A percentile compares a stretch with the other conserved stretches of the same genome.
Conservation (phyloP, 2,888 invertebrate genomes). For the Spisula subtruncata region DNA sequence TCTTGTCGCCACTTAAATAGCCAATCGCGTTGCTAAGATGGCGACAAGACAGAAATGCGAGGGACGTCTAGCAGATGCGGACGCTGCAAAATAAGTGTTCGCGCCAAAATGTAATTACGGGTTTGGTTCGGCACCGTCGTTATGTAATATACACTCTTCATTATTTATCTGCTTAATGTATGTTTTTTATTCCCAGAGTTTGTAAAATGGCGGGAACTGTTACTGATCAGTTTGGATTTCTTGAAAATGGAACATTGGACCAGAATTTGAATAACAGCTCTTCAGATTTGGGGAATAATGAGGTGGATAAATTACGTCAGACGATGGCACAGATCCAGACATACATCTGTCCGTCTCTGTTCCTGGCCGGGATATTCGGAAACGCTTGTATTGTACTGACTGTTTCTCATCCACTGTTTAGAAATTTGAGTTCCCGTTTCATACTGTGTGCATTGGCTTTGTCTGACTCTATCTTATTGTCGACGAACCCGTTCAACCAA, state of each 20-base stretch:
- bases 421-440: slow-evolving; percentile 18
- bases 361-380: slow-evolving; percentile 28
- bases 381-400: slow-evolving; percentile 12
- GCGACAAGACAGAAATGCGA: too few relatives aligned
- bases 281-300: background rate
- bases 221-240: background rate
- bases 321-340: background rate
- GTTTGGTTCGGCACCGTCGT: too few relatives aligned
- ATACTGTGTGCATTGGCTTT: slow-evolving; percentile 31
- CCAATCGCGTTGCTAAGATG: too few relatives aligned
- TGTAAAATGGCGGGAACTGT: background rate
- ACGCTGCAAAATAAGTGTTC: too few relatives aligned
- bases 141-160: too few relatives aligned
- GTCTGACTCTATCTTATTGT: slow-evolving; percentile 25
- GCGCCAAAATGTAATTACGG: too few relatives aligned
- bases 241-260: background rate
- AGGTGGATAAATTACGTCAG: background rate
- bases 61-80: too few relatives aligned
- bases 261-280: background rate
- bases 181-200: background rate
- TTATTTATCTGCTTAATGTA: too few relatives aligned
- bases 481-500: slow-evolving; percentile 44
- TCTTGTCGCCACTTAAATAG: too few relatives aligned
- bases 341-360: slow-evolving; percentile 27
- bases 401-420: slow-evolving; percentile 28